A percentile compares a stretch with the other conserved stretches of the same genome.
These are phyloP conservation scores for Listronotus bonariensis DNA, from an alignment of 1,140 invertebrate species.

Conservation along the genomic window DNA sequence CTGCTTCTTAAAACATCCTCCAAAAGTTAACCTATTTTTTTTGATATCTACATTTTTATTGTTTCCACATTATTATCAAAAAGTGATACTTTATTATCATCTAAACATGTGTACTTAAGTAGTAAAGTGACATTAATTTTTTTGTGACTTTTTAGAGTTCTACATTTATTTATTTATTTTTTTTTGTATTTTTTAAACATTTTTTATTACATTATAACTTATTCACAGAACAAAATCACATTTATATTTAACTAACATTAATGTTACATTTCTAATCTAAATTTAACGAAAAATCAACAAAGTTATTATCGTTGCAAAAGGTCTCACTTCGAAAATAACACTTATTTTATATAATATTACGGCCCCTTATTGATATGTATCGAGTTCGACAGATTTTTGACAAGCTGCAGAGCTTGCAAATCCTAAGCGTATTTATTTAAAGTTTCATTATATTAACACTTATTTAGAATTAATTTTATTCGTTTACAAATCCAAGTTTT, in stretches of 20 bases:
- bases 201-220: constrained; percentile 15
- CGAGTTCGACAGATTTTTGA: constrained; percentile 17
- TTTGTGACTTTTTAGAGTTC: constrained; percentile 11
- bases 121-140: constrained; percentile 21
- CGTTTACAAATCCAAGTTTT: too few species aligned
- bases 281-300: constrained; percentile 7
- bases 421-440: constrained; percentile 18
- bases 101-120: constrained; percentile 6
- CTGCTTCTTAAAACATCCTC: constrained; percentile 6
- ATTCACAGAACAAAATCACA: constrained; percentile 24
- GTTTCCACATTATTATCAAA: constrained; percentile 35
- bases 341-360: constrained; percentile 24
- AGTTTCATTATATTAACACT: too few species aligned
- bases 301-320: constrained; percentile 11
- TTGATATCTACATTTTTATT: constrained; percentile 27
- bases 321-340: constrained; percentile 21
- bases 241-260: constrained; percentile 10
- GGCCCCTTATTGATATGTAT: constrained; percentile 34
- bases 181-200: constrained; percentile 18
- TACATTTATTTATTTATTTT: constrained; percentile 34
- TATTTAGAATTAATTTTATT: too few species aligned
- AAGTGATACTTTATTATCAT: constrained; percentile 27
- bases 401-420: constrained; percentile 12
- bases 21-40: constrained; percentile 19
- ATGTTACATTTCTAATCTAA: not conserved